Base-by-base conservation (phyloP, 1,140 invertebrate species). In the Eulimnadia texana region DNA sequence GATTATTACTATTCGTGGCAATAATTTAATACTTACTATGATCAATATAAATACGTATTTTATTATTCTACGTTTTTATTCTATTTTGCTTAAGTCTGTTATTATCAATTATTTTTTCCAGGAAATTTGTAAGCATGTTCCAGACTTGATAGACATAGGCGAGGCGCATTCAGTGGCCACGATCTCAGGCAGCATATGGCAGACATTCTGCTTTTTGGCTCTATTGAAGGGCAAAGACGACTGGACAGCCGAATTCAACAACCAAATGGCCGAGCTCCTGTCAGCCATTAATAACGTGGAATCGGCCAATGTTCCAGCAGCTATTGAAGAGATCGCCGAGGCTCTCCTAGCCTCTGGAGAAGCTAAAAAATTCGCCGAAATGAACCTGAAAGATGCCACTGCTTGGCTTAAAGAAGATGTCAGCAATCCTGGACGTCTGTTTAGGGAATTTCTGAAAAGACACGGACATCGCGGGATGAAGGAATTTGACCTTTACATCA, bases 381-480 rank as follows among this genome's bases (percentile, higher is more conserved):
- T 78, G 20, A 66, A 79, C 1, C 69, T 77, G 0, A 71, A 80
- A 57, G 70, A 75, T 1, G 81, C 77, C 13, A 58, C 80, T 20
- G 55, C 73, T n/a, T 86, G 82, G 82, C 68, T 88, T 1, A 67
- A 77, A 65, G 67, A 67, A 0, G 76, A 83, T 67, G 74, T 74
- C 47, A 74, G 78, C 2, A 62, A 73, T 58, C 72, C 79, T 3
- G 72, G 78, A 47, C 61, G 69, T 13, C 68, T 77, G 50, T 78
- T 84, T 27, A 64, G 75, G 2, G 64, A 72, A 3, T 87, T 90
- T 67, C 70, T 89, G n/a, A 65, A 78, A n/a, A 72, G 76, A 63
- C 84, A 89, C 68, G 87, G 86, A 1, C 84, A 90, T 70, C 77
- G 87, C 64, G 79, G 80, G 64, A 73, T 85, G 27, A 79, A 81